phyloP scores from a whole-genome alignment of 2,797 vertebrate genomes.

The Coranthus polyacanthus region DNA sequence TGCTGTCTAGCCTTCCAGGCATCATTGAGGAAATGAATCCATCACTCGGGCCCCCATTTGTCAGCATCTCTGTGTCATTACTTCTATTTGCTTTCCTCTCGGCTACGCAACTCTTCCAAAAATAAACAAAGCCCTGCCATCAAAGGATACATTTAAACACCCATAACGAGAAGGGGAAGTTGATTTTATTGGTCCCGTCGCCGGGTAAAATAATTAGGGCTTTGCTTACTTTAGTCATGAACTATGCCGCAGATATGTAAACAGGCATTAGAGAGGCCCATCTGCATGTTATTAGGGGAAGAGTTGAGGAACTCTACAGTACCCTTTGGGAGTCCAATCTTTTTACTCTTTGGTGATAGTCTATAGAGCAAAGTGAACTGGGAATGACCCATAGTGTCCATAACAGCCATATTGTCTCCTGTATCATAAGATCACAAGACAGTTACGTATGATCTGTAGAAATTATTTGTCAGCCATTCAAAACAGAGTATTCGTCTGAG shows the following conservation, averaged over 20 bases:
- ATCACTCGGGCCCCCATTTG: conserved; percentile 80
- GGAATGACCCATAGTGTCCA: conserved; percentile 68
- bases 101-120: conserved; percentile 81
- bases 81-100: conserved; percentile 86
- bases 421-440: conserved; percentile 29
- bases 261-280: conserved; percentile 84
- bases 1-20: conserved; percentile 54
- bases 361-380: conserved; percentile 71
- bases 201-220: conserved; percentile 88
- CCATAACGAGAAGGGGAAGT: conserved; percentile 87
- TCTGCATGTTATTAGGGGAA: conserved; percentile 85
- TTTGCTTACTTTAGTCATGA: conserved; percentile 87
- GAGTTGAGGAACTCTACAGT: conserved; percentile 69
- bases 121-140: conserved; percentile 85
- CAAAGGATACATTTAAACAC: conserved; percentile 83
- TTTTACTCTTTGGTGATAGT: conserved; percentile 67
- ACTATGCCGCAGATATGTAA: conserved; percentile 87
- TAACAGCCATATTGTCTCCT: conserved; percentile 44
- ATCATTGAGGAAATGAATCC: conserved; percentile 80
- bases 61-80: conserved; percentile 83
- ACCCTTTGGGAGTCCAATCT: conserved; percentile 65
- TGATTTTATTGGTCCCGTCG: conserved; percentile 87
- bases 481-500: conserved; percentile 46
- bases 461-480: conserved; percentile 43
- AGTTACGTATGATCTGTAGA: conserved; percentile 33